phyloP scores from a whole-genome alignment of 2,888 invertebrate species.

The Pseudococcus jackbeardsleyi region DNA sequence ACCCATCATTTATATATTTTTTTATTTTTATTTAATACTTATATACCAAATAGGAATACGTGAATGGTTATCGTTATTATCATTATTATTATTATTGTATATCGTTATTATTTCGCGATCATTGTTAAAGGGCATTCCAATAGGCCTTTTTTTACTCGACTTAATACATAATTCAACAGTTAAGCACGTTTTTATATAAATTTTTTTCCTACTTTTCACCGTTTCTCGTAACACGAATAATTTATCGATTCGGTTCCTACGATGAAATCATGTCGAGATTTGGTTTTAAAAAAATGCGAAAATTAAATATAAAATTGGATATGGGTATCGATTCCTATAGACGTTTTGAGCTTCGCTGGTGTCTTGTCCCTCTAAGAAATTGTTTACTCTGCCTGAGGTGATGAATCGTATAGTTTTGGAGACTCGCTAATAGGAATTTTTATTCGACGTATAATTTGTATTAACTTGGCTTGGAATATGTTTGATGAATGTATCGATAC shows the following conservation, averaged over 20 bases:
- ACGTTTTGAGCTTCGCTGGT: too few relatives aligned
- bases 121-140: conserved; percentile 51
- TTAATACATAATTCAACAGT: conserved; percentile 60
- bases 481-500: conserved; percentile 18
- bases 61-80: conserved; percentile 45
- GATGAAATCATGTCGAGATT: conserved; percentile 4
- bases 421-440: neutral
- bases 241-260: neutral
- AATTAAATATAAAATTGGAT: too few relatives aligned
- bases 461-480: conserved; percentile 23
- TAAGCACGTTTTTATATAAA: conserved; percentile 47
- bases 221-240: neutral
- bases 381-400: too few relatives aligned
- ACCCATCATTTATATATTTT: conserved; percentile 57
- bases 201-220: conserved; percentile 17
- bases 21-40: conserved; percentile 23
- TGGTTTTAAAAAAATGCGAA: too few relatives aligned
- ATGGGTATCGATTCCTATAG: too few relatives aligned
- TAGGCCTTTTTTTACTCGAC: conserved; percentile 39
- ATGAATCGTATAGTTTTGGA: neutral
- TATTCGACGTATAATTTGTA: neutral
- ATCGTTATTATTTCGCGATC: conserved; percentile 45
- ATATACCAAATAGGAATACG: conserved; percentile 52
- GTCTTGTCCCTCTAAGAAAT: too few relatives aligned
- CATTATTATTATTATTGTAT: conserved; percentile 55